A percentile compares a stretch with the other conserved stretches of the same genome.
Conservation (phyloP, 37 sponge, comb jelly and placozoan genomes). For the Geodia barretti region DNA sequence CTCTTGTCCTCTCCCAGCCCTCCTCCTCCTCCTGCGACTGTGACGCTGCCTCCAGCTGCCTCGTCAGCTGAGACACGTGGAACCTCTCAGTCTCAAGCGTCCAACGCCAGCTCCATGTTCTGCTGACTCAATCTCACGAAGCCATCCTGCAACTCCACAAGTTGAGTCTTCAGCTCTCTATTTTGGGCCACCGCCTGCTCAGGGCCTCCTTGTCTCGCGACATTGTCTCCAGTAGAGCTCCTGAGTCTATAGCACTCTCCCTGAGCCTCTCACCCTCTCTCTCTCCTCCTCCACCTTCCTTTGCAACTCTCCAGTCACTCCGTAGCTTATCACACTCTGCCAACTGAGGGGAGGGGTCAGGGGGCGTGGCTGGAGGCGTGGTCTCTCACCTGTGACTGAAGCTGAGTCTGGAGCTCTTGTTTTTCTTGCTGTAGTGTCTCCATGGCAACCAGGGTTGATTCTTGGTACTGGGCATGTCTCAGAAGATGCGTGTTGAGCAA, state of each 20-base stretch:
- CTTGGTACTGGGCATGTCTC: conserved; percentile 55
- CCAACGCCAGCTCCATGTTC: conserved; percentile 83
- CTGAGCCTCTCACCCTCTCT: conserved; percentile 32
- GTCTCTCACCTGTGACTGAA: conserved; percentile 17
- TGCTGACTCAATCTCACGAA: conserved; percentile 77
- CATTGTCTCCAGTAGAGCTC: conserved; percentile 64
- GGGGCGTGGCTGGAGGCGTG: not conserved
- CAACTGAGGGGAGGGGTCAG: not conserved
- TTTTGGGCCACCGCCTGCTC: conserved; percentile 81
- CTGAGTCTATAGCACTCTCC: conserved; percentile 61
- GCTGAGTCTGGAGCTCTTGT: conserved; percentile 37
- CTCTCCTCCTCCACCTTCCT: conserved; percentile 20
- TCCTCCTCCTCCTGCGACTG: conserved; percentile 13
- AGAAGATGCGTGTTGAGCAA: conserved; percentile 21
- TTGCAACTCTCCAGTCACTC: not conserved
- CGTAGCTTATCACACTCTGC: not conserved
- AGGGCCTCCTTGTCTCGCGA: conserved; percentile 79
- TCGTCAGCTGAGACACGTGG: conserved; percentile 12
- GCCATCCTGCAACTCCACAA: conserved; percentile 78
- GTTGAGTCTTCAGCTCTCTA: conserved; percentile 76
- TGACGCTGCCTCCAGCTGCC: not conserved
- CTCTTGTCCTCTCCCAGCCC: not conserved
- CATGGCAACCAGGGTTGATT: conserved; percentile 37
- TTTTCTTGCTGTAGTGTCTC: conserved; percentile 37
- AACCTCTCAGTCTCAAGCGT: conserved; percentile 63